A percentile compares a stretch with the other conserved stretches of the same genome.
Conservation (phyloP, 2,797 vertebrate species). For the Pyrocephalus nanus region DNA sequence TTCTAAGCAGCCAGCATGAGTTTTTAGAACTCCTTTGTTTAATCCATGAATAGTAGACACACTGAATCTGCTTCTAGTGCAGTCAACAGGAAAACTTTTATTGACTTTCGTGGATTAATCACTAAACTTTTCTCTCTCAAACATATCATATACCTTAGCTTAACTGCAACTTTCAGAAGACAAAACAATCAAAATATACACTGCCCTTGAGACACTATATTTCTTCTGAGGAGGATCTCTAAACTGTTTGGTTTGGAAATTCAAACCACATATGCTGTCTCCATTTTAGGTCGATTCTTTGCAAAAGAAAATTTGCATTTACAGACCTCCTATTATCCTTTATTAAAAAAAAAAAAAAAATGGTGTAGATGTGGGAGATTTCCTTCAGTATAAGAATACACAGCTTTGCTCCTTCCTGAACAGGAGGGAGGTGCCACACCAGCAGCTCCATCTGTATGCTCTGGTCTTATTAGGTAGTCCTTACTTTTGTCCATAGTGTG, state of each 20-base stretch:
- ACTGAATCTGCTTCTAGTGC: background rate
- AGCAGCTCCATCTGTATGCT: background rate
- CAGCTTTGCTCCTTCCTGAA: background rate
- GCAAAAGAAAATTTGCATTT: background rate
- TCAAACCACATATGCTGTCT: background rate
- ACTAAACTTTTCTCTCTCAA: background rate
- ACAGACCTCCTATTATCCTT: background rate
- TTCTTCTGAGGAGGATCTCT: background rate
- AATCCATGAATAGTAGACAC: background rate
- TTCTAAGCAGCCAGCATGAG: slow-evolving; percentile 12
- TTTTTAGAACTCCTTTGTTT: slow-evolving; percentile 10
- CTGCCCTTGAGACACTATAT: background rate
- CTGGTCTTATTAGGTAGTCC: background rate
- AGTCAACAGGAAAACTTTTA: slow-evolving; percentile 9
- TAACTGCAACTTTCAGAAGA: slow-evolving; percentile 18
- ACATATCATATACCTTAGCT: slow-evolving; percentile 12
- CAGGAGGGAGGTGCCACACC: background rate
- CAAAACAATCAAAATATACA: background rate
- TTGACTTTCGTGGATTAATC: background rate
- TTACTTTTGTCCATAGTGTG: background rate
- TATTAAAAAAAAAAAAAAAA: background rate
- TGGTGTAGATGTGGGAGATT: rapidly evolving
- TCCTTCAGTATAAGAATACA: background rate
- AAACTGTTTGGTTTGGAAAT: slow-evolving; percentile 28
- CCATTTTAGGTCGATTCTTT: slow-evolving; percentile 19